phyloP scores from a whole-genome alignment of 2,888 invertebrate genomes.

The Bellardia pandia region DNA sequence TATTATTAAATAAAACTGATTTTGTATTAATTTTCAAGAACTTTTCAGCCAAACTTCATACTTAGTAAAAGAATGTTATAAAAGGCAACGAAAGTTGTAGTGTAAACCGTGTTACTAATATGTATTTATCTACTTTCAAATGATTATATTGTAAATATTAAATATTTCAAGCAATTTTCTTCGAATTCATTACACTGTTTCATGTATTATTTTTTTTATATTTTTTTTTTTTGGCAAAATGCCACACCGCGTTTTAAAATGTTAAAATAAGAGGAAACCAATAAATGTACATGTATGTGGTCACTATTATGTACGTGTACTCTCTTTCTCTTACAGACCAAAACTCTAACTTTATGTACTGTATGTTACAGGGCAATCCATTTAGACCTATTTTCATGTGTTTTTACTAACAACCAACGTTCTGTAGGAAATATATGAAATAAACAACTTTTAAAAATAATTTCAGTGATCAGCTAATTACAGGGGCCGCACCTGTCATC shows the following conservation, averaged over 20 bases:
- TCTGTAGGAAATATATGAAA: too few species aligned
- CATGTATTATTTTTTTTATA: neutral
- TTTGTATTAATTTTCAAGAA: neutral
- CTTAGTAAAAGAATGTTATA: neutral
- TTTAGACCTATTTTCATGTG: too few species aligned
- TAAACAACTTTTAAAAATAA: too few species aligned
- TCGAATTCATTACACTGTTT: constrained; percentile 27
- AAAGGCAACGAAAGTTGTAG: neutral
- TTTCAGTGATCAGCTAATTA: too few species aligned
- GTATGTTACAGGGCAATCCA: neutral
- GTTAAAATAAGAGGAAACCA: constrained; percentile 69
- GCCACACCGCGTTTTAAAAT: constrained; percentile 64
- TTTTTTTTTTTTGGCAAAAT: constrained; percentile 52
- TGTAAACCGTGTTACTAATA: neutral
- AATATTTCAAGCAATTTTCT: constrained; percentile 27
- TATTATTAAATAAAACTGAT: neutral
- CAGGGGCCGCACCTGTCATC: too few species aligned
- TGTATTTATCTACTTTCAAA: neutral
- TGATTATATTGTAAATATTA: neutral
- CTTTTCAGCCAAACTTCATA: neutral
- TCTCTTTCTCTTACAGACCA: neutral
- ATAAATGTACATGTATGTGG: constrained; percentile 71
- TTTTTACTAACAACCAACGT: too few species aligned
- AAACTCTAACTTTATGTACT: neutral
- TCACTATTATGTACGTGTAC: constrained; percentile 40